Evolutionary conservation across 2,113 vertebrate genomes (phyloP).

Genomic region (Rhizomys pruinosus): DNA sequence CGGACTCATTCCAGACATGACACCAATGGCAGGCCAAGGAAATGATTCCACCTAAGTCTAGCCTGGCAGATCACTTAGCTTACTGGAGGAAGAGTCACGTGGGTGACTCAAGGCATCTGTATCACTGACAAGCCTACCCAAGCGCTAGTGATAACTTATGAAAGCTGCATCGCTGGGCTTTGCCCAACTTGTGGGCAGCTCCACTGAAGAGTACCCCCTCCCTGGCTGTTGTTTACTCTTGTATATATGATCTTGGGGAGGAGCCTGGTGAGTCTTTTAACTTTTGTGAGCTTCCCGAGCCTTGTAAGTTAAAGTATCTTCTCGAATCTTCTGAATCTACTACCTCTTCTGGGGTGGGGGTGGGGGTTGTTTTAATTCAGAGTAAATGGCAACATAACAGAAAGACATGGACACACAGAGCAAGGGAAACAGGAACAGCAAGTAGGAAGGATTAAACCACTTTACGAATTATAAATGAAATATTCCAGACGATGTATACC

Average conservation of each 20-base stretch:
- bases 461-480: neutral
- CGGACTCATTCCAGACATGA: too few relatives aligned
- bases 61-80: neutral
- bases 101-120: neutral
- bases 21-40: neutral
- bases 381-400: neutral
- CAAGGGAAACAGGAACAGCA: neutral
- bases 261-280: neutral
- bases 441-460: slow-evolving; percentile 1
- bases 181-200: neutral
- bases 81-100: neutral
- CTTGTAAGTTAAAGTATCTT: neutral
- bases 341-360: neutral
- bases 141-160: neutral
- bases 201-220: neutral
- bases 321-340: neutral
- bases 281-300: neutral
- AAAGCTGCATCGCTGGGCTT: neutral
- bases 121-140: neutral
- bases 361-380: neutral
- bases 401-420: neutral
- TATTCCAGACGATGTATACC: neutral
- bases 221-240: neutral
- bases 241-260: neutral
- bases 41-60: neutral